Base-by-base conservation (phyloP, 2,888 invertebrate genomes). In the Kryphioiulus occultus region DNA sequence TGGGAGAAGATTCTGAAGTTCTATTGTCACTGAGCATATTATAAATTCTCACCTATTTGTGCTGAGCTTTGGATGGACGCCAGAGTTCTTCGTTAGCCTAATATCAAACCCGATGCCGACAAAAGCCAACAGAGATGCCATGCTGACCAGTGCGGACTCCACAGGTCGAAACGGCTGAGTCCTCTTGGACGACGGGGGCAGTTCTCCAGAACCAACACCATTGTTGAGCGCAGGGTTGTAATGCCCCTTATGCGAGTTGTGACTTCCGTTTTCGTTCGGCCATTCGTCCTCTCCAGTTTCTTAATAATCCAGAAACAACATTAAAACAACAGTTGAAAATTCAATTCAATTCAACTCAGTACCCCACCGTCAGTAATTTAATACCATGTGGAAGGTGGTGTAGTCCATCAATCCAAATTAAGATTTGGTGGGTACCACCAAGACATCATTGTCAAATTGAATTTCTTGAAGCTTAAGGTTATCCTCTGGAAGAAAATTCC, bases 81-180 rank as follows among this genome's bases (percentile, higher is more conserved):
- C 95, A 90, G 96, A 95, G 87, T 96, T 95, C 91, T 97, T 97
- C 84, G 97, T 96, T 92, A 96, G 94, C 91, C 97, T 94, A 87
- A 98, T 95, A 93, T 98, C 98, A 91, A 96, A 98, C 0, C 98
- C 98, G 68, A 96, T 96, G 3, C 96, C 97, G 78, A 98, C 96
- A 39, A 97, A 95, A 3, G 98, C 98, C 91, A 98, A 93, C 93
- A 98, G 94, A 87, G 97, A 96, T 87, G 97, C 97, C 94, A 98
- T 96, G 92, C 97, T 97, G 93, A 96, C 98, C 89, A 98, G 93
- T 68, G 91, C 91, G 78, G 91, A 90, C 95, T 96, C 93, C 94
- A 93, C 92, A 53, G 91, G 90, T 85, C 91, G 91, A 19, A 53
- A 86, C 17, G 35, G n/a, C 10, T 87, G 87, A n/a, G 30, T 17